Conservation (phyloP, 2,888 invertebrate genomes). For the Sycophila texana region DNA sequence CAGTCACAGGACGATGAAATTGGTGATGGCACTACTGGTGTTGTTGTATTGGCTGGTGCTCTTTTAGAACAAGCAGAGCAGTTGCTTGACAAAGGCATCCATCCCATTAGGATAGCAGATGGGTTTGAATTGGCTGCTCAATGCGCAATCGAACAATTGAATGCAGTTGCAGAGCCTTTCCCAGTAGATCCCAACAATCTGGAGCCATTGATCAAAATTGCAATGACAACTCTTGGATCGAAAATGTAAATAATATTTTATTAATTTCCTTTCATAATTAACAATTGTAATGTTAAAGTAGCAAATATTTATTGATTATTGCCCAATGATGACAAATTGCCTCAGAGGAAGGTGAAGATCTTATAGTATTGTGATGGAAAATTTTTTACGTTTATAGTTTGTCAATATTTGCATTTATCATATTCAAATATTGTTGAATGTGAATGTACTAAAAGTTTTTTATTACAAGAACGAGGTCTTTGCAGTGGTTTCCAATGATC, state of each 20-base stretch:
- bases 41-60: constrained; percentile 93
- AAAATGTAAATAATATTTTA: constrained; percentile 84
- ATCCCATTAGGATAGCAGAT: constrained; percentile 98
- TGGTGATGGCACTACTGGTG: constrained; percentile 99
- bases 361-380: constrained; percentile 28
- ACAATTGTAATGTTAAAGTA: not conserved
- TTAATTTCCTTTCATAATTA: not conserved
- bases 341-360: constrained; percentile 66
- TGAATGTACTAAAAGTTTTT: constrained; percentile 12
- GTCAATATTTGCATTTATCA: not conserved
- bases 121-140: constrained; percentile 98
- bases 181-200: constrained; percentile 89
- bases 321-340: constrained; percentile 70
- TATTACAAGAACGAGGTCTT: constrained; percentile 56
- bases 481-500: constrained; percentile 70
- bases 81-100: constrained; percentile 96
- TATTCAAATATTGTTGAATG: constrained; percentile 11
- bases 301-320: constrained; percentile 20
- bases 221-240: constrained; percentile 98
- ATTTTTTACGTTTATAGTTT: constrained; percentile 14
- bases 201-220: constrained; percentile 94
- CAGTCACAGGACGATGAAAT: constrained; percentile 99
- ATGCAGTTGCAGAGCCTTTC: constrained; percentile 92
- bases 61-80: constrained; percentile 95
- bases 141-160: constrained; percentile 89